Percentiles rank a stretch among this genome's conserved stretches.
Conservation (phyloP, 2,888 invertebrate genomes). For the Pandemis corylana region DNA sequence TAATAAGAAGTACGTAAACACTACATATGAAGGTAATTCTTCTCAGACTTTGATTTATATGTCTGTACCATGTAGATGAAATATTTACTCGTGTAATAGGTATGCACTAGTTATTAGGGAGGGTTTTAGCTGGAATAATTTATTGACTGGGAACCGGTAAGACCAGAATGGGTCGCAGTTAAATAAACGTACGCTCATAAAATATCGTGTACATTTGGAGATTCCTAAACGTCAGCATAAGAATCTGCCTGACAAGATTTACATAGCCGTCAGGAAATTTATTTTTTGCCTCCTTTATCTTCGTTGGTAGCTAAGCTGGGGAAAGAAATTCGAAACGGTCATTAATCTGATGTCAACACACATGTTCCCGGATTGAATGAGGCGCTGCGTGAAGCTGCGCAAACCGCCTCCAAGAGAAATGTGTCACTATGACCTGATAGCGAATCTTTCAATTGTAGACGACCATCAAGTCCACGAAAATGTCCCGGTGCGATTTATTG, state of each 20-base stretch:
- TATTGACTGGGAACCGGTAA: slow-evolving; percentile 5
- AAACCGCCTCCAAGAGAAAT: slow-evolving; percentile 56
- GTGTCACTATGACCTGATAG: slow-evolving; percentile 57
- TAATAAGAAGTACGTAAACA: not conserved
- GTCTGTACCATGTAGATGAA: not conserved
- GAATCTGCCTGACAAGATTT: slow-evolving; percentile 29
- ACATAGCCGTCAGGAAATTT: slow-evolving; percentile 27
- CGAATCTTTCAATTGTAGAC: slow-evolving; percentile 49
- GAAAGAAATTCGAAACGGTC: slow-evolving; percentile 53
- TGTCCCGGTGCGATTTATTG: slow-evolving; percentile 16
- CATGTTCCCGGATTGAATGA: slow-evolving; percentile 60
- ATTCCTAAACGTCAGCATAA: slow-evolving; percentile 26
- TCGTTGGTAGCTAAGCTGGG: slow-evolving; percentile 46
- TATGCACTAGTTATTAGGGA: slow-evolving; percentile 4
- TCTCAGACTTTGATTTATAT: slow-evolving; percentile 1
- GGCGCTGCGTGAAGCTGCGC: slow-evolving; percentile 55
- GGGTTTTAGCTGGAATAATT: slow-evolving; percentile 1
- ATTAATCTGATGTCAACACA: slow-evolving; percentile 72
- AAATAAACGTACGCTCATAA: slow-evolving; percentile 7
- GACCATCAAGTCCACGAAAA: slow-evolving; percentile 15
- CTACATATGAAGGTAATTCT: not conserved
- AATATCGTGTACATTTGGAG: slow-evolving; percentile 6
- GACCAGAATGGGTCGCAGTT: not conserved
- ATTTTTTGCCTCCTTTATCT: slow-evolving; percentile 35
- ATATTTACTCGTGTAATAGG: not conserved